Evolutionary conservation across 2,888 invertebrate species (phyloP).

Genomic region (Cartodere bifasciata): DNA sequence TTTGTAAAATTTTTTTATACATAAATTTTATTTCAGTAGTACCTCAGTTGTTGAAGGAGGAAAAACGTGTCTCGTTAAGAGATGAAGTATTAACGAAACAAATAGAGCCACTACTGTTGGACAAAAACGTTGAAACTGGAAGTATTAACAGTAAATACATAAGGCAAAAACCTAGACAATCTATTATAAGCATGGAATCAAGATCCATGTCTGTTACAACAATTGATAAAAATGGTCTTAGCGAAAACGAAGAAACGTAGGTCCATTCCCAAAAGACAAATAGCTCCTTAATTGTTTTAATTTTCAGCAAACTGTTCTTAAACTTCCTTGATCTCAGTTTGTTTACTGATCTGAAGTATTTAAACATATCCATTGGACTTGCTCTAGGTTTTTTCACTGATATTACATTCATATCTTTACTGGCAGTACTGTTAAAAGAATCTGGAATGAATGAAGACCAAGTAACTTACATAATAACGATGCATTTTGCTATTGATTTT

Average conservation of each 20-base stretch:
- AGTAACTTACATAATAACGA: constrained; percentile 54
- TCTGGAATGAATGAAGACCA: constrained; percentile 44
- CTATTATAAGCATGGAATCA: constrained; percentile 24
- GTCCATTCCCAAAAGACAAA: too few relatives aligned
- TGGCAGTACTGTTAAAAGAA: constrained; percentile 50
- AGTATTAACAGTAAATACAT: constrained; percentile 10
- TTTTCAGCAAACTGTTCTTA: constrained; percentile 39
- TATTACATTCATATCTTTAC: constrained; percentile 53
- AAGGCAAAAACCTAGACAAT: constrained; percentile 16
- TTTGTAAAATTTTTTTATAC: too few relatives aligned
- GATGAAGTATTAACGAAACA: constrained; percentile 12
- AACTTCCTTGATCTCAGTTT: constrained; percentile 49
- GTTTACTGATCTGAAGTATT: constrained; percentile 48
- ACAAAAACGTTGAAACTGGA: constrained; percentile 9
- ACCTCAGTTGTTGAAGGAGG: not conserved
- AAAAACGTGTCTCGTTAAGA: constrained; percentile 9
- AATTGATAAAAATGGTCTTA: too few relatives aligned
- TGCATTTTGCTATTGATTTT: constrained; percentile 56
- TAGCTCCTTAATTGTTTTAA: constrained; percentile 14
- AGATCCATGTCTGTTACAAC: constrained; percentile 22
- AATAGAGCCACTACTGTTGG: constrained; percentile 11
- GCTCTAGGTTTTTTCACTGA: constrained; percentile 57
- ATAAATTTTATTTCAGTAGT: too few relatives aligned
- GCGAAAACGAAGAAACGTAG: too few relatives aligned
- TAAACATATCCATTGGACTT: constrained; percentile 58